phyloP scores from a whole-genome alignment of 1,140 invertebrate species.

The Drosophila paulistorum region DNA sequence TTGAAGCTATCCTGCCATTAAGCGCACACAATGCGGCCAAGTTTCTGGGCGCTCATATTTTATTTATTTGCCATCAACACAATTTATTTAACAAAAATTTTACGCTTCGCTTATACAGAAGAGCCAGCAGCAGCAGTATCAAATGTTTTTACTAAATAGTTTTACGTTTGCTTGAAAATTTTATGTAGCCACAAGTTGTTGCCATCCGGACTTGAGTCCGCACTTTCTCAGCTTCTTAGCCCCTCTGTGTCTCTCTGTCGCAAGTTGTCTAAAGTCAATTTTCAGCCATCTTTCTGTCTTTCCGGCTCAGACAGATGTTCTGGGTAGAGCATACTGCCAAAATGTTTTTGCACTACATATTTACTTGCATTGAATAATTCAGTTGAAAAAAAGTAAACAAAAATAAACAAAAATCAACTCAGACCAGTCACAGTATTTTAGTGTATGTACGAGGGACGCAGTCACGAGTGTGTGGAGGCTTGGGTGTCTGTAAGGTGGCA shows the following conservation, averaged over 20 bases:
- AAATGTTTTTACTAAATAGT: constrained; percentile 74
- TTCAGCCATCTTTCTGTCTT: constrained; percentile 51
- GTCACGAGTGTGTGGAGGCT: neutral
- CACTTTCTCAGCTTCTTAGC: neutral
- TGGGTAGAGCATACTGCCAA: constrained; percentile 38
- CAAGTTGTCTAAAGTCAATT: constrained; percentile 67
- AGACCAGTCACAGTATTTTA: neutral
- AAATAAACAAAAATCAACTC: constrained; percentile 16
- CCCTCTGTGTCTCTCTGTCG: neutral
- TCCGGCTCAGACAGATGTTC: constrained; percentile 29
- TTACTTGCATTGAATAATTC: constrained; percentile 61
- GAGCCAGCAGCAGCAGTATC: neutral
- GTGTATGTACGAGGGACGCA: neutral
- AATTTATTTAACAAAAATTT: constrained; percentile 65
- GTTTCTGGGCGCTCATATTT: constrained; percentile 45
- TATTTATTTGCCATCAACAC: constrained; percentile 59
- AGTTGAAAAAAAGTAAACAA: constrained; percentile 33
- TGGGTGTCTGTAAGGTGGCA: neutral
- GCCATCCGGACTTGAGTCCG: constrained; percentile 5
- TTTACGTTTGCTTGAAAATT: constrained; percentile 64
- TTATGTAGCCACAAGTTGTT: constrained; percentile 39
- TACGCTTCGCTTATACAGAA: constrained; percentile 32
- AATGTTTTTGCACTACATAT: constrained; percentile 53
- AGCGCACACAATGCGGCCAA: constrained; percentile 45
- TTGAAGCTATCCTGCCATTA: constrained; percentile 36